Conservation (phyloP, 1,140 invertebrate genomes). For the Drosophila auraria region DNA sequence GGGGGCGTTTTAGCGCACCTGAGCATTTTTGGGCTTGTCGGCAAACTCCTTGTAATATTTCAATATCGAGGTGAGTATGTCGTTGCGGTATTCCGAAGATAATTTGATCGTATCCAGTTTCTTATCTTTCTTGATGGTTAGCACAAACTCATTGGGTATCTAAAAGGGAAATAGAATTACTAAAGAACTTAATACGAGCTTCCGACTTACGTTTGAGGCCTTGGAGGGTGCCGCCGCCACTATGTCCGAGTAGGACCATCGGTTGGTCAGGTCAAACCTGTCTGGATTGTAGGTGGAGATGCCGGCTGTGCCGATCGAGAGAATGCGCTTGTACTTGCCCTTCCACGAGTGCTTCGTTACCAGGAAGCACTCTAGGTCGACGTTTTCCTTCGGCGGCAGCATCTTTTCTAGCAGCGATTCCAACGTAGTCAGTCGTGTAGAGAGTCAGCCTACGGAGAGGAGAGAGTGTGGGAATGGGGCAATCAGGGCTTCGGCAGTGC, state of each 20-base stretch:
- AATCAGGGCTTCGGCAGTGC: constrained; percentile 16
- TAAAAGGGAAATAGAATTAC: constrained; percentile 41
- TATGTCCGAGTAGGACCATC: constrained; percentile 95
- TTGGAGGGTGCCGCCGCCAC: constrained; percentile 89
- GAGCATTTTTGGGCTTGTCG: constrained; percentile 91
- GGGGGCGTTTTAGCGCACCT: constrained; percentile 86
- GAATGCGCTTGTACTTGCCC: constrained; percentile 99
- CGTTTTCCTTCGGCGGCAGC: constrained; percentile 94
- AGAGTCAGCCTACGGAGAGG: constrained; percentile 5
- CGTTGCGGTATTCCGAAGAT: constrained; percentile 97
- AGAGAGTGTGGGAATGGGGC: constrained; percentile 32
- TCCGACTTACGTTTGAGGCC: constrained; percentile 72
- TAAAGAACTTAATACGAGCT: too few species aligned
- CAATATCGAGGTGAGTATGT: constrained; percentile 96
- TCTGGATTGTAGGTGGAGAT: constrained; percentile 99
- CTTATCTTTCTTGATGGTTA: constrained; percentile 95
- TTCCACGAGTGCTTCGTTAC: constrained; percentile 99
- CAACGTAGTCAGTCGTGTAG: constrained; percentile 26
- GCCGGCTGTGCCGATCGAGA: constrained; percentile 97
- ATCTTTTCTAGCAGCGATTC: constrained; percentile 84
- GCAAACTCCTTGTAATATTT: constrained; percentile 92
- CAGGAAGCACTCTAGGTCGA: constrained; percentile 96
- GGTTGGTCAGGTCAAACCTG: constrained; percentile 96
- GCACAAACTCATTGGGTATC: constrained; percentile 91
- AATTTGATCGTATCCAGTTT: constrained; percentile 98